phyloP scores from a whole-genome alignment of 64 coral and sea anemone genomes.

The Anthopleura sola region DNA sequence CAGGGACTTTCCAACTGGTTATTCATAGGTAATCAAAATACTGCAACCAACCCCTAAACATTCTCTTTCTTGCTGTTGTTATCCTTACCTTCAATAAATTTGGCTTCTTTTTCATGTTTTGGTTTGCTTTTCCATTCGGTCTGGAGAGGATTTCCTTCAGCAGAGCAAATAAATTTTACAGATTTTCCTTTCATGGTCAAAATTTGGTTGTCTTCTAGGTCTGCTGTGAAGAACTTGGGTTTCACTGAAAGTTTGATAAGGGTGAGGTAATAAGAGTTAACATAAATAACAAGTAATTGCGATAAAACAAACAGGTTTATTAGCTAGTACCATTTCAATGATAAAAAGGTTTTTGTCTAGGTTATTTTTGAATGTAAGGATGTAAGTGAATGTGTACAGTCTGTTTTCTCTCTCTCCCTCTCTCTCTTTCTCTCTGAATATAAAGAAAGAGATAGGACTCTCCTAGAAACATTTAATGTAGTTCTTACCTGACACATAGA shows the following conservation, averaged over 20 bases:
- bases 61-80: neutral
- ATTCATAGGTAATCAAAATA: too few species aligned
- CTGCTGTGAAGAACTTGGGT: neutral
- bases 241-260: neutral
- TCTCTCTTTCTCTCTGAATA: too few species aligned
- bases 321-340: too few species aligned
- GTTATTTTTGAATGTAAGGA: too few species aligned
- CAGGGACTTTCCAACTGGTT: too few species aligned
- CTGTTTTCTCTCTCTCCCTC: too few species aligned
- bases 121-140: neutral
- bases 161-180: slow-evolving; percentile 18
- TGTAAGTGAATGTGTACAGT: too few species aligned
- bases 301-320: neutral
- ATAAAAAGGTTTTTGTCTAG: too few species aligned
- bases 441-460: too few species aligned
- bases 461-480: neutral
- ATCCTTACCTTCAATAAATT: neutral
- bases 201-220: neutral
- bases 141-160: slow-evolving; percentile 11
- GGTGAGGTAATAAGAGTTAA: neutral
- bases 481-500: neutral
- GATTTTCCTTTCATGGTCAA: neutral
- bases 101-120: neutral
- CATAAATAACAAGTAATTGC: too few species aligned
- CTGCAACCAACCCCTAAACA: too few species aligned